Percentiles rank a stretch among this genome's conserved stretches.
phyloP scores from a whole-genome alignment of 2,888 invertebrate species.

The Agrochola circellaris region DNA sequence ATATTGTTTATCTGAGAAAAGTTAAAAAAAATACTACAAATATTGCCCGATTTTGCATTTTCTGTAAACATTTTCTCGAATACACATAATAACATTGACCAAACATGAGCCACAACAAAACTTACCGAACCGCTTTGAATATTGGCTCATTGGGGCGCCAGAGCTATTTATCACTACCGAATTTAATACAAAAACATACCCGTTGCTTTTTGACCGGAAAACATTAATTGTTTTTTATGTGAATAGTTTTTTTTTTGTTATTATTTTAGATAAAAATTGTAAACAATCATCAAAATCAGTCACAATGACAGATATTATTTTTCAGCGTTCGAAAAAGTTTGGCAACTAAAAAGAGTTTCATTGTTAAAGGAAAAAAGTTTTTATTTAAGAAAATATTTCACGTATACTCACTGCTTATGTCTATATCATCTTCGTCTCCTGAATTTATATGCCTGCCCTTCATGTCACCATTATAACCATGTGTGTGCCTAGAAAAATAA shows the following conservation, averaged over 20 bases:
- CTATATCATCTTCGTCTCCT: conserved; percentile 89
- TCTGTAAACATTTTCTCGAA: not conserved
- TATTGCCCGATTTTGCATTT: not conserved
- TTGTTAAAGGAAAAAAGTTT: conserved; percentile 7
- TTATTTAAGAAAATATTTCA: not conserved
- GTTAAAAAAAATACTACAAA: not conserved
- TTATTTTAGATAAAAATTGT: conserved; percentile 37
- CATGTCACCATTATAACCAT: conserved; percentile 89
- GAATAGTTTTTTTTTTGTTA: conserved; percentile 4
- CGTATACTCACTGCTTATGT: conserved; percentile 87
- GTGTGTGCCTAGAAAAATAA: conserved; percentile 81
- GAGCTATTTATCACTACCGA: conserved; percentile 19
- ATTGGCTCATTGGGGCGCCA: conserved; percentile 32
- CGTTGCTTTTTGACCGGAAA: conserved; percentile 27
- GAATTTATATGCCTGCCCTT: conserved; percentile 87
- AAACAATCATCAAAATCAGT: conserved; percentile 54
- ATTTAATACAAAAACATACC: conserved; percentile 57
- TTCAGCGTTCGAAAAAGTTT: conserved; percentile 29
- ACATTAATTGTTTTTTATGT: conserved; percentile 39
- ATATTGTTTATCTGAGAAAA: not conserved
- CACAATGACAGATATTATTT: conserved; percentile 39
- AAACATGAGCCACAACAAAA: conserved; percentile 10
- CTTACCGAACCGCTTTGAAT: conserved; percentile 41
- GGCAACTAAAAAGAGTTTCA: not conserved
- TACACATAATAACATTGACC: not conserved